Conservation (phyloP, 2,113 vertebrate genomes). For the Gasterosteus nipponicus region DNA sequence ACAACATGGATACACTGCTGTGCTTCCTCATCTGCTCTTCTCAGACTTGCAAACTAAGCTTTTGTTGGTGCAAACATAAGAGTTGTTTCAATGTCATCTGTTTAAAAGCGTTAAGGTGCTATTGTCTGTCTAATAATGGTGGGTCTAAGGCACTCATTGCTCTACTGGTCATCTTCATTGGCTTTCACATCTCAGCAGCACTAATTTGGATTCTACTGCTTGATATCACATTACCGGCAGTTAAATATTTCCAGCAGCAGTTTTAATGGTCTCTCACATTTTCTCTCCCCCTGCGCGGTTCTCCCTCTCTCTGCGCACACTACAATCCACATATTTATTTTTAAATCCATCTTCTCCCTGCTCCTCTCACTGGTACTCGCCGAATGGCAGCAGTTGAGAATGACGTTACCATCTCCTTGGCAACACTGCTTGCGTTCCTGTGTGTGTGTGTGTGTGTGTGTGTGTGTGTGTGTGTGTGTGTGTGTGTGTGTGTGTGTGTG, state of each 20-base stretch:
- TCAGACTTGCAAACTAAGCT: neutral
- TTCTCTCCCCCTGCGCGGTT: neutral
- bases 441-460: slow-evolving; percentile 10
- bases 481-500: slow-evolving; percentile 44
- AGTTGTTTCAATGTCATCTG: neutral
- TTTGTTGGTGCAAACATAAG: neutral
- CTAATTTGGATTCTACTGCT: slow-evolving; percentile 11
- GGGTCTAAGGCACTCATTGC: neutral
- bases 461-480: too few relatives aligned
- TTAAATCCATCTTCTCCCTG: slow-evolving; percentile 61
- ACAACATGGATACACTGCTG: neutral
- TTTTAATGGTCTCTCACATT: neutral
- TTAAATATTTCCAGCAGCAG: neutral
- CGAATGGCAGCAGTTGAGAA: slow-evolving; percentile 77
- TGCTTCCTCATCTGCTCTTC: neutral
- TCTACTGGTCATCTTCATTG: neutral
- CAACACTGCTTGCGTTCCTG: slow-evolving; percentile 55
- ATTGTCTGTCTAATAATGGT: neutral
- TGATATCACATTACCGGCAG: slow-evolving; percentile 12
- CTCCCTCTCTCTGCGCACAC: slow-evolving; percentile 31
- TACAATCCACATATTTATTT: slow-evolving; percentile 70
- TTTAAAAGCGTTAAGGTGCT: neutral
- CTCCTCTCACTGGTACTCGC: slow-evolving; percentile 53
- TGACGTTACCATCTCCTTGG: slow-evolving; percentile 80
- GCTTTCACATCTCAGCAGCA: neutral